Percentiles rank a stretch among this genome's conserved stretches.
Conservation (phyloP, 2,113 vertebrate species). For the Cyanoderma ruficeps region DNA sequence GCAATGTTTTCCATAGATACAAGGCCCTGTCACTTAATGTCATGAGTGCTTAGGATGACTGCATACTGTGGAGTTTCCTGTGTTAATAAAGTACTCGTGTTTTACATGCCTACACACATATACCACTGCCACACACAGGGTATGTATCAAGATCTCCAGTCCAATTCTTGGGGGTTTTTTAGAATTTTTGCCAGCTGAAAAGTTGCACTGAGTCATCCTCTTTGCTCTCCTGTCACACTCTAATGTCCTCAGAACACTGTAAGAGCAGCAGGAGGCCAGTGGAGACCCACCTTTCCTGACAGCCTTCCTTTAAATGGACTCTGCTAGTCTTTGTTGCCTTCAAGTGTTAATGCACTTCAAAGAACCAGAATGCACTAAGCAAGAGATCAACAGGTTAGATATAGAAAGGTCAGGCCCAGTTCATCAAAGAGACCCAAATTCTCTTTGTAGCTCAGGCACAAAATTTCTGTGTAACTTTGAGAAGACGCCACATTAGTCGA, state of each 20-base stretch:
- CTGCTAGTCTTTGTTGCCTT: neutral
- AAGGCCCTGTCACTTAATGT: neutral
- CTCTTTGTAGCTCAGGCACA: neutral
- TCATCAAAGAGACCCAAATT: neutral
- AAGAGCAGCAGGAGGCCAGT: neutral
- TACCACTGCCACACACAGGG: too few species aligned
- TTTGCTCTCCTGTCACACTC: neutral
- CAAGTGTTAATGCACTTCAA: neutral
- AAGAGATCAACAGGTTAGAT: neutral
- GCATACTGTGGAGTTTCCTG: neutral
- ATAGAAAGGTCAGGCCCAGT: neutral
- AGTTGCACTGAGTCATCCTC: neutral
- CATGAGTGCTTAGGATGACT: neutral
- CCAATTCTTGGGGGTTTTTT: neutral
- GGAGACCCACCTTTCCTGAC: neutral
- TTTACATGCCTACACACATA: neutral
- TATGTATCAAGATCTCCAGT: neutral
- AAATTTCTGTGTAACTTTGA: neutral
- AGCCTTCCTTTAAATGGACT: neutral
- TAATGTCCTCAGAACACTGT: neutral
- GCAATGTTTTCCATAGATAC: neutral
- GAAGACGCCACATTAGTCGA: neutral
- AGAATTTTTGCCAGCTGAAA: neutral
- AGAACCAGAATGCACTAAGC: neutral
- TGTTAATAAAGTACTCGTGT: neutral